phyloP scores from a whole-genome alignment of 2,888 invertebrate genomes.

The Epiblema foenella region DNA sequence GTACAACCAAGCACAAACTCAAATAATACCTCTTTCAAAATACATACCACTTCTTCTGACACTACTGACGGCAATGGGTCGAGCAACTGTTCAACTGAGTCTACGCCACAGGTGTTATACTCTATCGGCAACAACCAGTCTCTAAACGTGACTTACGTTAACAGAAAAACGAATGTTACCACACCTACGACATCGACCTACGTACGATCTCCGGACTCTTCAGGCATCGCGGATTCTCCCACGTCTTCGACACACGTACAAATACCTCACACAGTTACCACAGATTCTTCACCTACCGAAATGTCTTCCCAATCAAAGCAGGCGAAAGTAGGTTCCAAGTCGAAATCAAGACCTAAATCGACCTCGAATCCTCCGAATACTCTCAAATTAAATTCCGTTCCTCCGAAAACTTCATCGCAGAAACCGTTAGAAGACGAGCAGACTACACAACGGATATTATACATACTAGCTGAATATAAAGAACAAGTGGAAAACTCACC shows the following conservation, averaged over 20 bases:
- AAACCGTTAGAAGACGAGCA: slow-evolving; percentile 93
- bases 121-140: slow-evolving; percentile 72
- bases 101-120: slow-evolving; percentile 73
- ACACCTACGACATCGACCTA: slow-evolving; percentile 68
- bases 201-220: slow-evolving; percentile 75
- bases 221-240: slow-evolving; percentile 69
- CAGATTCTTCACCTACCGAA: slow-evolving; percentile 62
- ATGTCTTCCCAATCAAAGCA: slow-evolving; percentile 60
- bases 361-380: slow-evolving; percentile 83
- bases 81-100: slow-evolving; percentile 59
- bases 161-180: slow-evolving; percentile 70
- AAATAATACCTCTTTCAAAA: slow-evolving; percentile 59
- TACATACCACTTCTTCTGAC: slow-evolving; percentile 61
- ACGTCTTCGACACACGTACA: slow-evolving; percentile 68
- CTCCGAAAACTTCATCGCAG: slow-evolving; percentile 83
- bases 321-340: slow-evolving; percentile 67
- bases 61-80: slow-evolving; percentile 61
- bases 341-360: slow-evolving; percentile 85
- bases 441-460: slow-evolving; percentile 91
- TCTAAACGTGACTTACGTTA: slow-evolving; percentile 75
- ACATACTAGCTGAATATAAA: slow-evolving; percentile 91
- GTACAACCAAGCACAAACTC: slow-evolving; percentile 78
- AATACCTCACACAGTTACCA: slow-evolving; percentile 66
- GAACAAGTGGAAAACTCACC: slow-evolving; percentile 92
- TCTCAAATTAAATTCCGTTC: slow-evolving; percentile 87